phyloP scores from a whole-genome alignment of 2,113 vertebrate species.

The Galemys pyrenaicus region DNA sequence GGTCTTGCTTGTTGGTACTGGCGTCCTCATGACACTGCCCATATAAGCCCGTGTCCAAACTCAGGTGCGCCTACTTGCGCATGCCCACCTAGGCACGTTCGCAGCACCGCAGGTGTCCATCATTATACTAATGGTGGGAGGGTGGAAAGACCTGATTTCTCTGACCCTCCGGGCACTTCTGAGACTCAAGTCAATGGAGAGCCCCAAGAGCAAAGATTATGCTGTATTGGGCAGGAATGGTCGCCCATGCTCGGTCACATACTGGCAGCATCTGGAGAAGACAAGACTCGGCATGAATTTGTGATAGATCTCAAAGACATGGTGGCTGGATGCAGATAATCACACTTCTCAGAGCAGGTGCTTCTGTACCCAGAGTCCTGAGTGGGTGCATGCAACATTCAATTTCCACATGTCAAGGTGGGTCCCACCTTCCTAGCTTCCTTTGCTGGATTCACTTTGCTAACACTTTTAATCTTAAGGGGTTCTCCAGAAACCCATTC shows the following conservation, averaged over 20 bases:
- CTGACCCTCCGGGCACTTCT: too few relatives aligned
- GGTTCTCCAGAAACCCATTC: neutral
- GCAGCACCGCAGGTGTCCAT: too few relatives aligned
- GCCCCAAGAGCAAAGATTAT: neutral
- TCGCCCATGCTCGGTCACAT: neutral
- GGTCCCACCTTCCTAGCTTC: neutral
- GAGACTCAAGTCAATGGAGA: neutral
- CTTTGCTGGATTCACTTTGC: neutral
- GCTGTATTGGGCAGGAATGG: neutral
- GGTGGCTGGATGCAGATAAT: neutral
- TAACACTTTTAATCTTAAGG: neutral
- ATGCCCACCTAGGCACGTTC: too few relatives aligned
- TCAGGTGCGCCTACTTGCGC: too few relatives aligned
- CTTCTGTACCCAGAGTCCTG: neutral
- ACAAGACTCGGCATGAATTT: neutral
- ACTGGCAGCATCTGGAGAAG: neutral
- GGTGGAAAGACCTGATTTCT: too few relatives aligned
- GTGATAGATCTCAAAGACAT: neutral
- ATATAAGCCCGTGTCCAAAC: too few relatives aligned
- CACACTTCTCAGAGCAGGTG: neutral
- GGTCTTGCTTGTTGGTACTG: too few relatives aligned
- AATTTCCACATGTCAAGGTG: neutral
- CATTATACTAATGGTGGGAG: too few relatives aligned
- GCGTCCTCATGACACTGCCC: too few relatives aligned
- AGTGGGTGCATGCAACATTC: neutral